These are phyloP conservation scores for Saxidomus purpurata DNA, from an alignment of 1,140 invertebrate species.

Conservation along the genomic window DNA sequence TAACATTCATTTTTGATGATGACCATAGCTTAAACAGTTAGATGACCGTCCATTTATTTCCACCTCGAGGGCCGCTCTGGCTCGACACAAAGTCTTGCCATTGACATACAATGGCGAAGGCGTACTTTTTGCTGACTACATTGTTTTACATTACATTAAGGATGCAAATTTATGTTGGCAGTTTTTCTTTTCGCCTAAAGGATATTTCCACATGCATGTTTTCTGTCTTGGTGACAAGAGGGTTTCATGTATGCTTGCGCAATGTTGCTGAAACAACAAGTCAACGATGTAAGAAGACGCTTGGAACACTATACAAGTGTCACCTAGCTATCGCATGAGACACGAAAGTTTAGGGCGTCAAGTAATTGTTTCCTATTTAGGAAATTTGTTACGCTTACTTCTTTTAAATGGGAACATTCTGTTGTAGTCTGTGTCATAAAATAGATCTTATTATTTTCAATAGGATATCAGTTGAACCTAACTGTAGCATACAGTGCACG, in stretches of 20 bases:
- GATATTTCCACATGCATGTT: conserved; percentile 45
- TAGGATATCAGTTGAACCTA: too few relatives aligned
- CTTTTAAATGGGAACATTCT: too few relatives aligned
- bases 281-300: not conserved
- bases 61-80: not conserved
- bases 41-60: not conserved
- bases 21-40: conserved; percentile 11
- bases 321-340: not conserved
- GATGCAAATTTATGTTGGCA: conserved; percentile 11
- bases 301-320: not conserved
- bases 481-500: too few relatives aligned
- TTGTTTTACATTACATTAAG: not conserved
- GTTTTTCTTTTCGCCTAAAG: not conserved
- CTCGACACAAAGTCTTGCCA: too few relatives aligned
- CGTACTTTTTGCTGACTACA: not conserved
- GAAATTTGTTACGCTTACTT: too few relatives aligned
- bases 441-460: too few relatives aligned
- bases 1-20: conserved; percentile 54
- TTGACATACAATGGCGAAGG: not conserved
- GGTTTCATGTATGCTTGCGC: conserved; percentile 37
- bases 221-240: not conserved
- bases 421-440: too few relatives aligned
- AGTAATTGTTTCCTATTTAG: not conserved
- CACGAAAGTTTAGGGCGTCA: not conserved
- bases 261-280: conserved; percentile 7